A percentile compares a stretch with the other conserved stretches of the same genome.
Conservation (phyloP, 2,113 vertebrate genomes). For the Hassar affinis region DNA sequence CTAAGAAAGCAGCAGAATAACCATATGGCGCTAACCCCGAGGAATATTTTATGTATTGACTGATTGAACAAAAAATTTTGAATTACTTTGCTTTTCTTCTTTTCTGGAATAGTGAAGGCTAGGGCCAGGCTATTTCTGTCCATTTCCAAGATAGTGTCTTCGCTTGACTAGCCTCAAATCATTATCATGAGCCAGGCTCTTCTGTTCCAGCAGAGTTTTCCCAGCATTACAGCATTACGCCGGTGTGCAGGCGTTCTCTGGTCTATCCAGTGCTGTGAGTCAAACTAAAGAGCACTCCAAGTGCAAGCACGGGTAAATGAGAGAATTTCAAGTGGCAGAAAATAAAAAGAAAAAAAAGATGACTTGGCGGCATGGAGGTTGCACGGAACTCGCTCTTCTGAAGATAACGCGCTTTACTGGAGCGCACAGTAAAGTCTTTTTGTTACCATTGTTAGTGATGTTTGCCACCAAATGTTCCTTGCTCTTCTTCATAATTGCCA, state of each 20-base stretch:
- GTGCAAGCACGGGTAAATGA: background rate
- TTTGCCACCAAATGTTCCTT: slow-evolving; percentile 47
- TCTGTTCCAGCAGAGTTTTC: slow-evolving; percentile 21
- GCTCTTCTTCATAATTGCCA: slow-evolving; percentile 49
- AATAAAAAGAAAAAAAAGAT: background rate
- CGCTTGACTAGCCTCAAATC: slow-evolving; percentile 24
- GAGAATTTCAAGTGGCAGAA: slow-evolving; percentile 27
- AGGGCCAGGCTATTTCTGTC: slow-evolving; percentile 28
- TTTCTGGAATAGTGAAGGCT: background rate
- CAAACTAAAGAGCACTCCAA: slow-evolving; percentile 16
- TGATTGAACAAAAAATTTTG: slow-evolving; percentile 7
- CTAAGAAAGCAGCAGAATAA: background rate
- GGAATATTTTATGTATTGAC: background rate
- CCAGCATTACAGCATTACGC: slow-evolving; percentile 1
- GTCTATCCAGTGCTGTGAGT: background rate
- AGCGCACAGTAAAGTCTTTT: slow-evolving; percentile 39
- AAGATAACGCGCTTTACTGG: slow-evolving; percentile 34
- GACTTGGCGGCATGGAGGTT: background rate
- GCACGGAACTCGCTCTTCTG: slow-evolving; percentile 15
- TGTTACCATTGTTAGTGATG: slow-evolving; percentile 43
- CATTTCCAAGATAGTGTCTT: slow-evolving; percentile 24
- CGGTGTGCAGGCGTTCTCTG: slow-evolving; percentile 11
- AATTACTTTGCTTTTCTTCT: slow-evolving; percentile 4
- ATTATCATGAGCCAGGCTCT: slow-evolving; percentile 26
- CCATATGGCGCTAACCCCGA: slow-evolving; percentile 4